Conservation (phyloP, 2,888 invertebrate species). For the Scotopteryx bipunctaria region DNA sequence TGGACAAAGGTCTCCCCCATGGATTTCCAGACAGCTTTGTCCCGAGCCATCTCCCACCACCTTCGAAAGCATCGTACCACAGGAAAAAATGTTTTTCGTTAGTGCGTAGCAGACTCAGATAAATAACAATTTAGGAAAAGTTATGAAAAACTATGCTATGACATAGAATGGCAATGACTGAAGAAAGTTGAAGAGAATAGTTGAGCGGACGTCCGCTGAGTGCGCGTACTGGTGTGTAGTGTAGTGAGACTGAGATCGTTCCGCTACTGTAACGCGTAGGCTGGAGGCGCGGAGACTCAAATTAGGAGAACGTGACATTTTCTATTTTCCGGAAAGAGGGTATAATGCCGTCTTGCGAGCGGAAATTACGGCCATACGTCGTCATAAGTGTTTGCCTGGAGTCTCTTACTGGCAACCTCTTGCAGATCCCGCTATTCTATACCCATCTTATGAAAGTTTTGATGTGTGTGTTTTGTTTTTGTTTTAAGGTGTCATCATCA, state of each 20-base stretch:
- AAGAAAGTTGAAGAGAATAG: too few relatives aligned
- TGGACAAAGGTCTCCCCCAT: too few relatives aligned
- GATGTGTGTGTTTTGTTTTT: background rate
- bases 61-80: too few relatives aligned
- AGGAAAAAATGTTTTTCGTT: too few relatives aligned
- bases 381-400: constrained; percentile 13
- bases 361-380: constrained; percentile 21
- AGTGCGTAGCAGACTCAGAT: too few relatives aligned
- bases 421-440: background rate
- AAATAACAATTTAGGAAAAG: too few relatives aligned
- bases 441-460: background rate
- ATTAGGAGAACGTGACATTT: constrained; percentile 22
- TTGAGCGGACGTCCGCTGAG: constrained; percentile 1
- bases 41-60: too few relatives aligned
- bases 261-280: constrained; percentile 7
- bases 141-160: too few relatives aligned
- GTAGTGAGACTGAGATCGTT: constrained; percentile 6
- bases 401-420: background rate
- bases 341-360: constrained; percentile 16
- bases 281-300: constrained; percentile 8
- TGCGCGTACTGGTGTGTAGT: background rate
- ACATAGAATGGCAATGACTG: too few relatives aligned
- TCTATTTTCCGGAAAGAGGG: constrained; percentile 16
- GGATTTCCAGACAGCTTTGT: too few relatives aligned
- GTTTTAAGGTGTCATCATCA: background rate